Evolutionary conservation across 2,797 vertebrate genomes (phyloP).

Genomic region (Clarias pachynema): DNA sequence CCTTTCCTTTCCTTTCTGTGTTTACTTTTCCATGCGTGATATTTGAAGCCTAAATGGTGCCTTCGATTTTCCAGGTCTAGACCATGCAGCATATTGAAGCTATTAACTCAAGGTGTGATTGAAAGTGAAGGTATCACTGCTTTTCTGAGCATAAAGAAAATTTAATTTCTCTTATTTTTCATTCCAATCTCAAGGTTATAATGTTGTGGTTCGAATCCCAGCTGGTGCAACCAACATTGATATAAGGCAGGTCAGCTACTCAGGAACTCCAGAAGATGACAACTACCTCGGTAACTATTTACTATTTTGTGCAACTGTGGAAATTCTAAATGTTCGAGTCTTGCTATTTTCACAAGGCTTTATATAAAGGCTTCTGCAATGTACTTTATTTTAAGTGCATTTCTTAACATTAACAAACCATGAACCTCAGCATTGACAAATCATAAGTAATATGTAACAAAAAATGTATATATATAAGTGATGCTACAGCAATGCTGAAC

Average conservation of each 20-base stretch:
- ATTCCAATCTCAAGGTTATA: slow-evolving; percentile 81
- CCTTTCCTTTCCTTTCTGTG: slow-evolving; percentile 7
- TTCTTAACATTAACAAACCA: neutral
- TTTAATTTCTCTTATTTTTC: neutral
- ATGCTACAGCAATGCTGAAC: neutral
- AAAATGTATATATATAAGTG: neutral
- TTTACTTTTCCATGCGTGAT: slow-evolving; percentile 65
- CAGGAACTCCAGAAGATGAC: slow-evolving; percentile 93
- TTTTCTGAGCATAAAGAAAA: neutral
- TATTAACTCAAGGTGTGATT: slow-evolving; percentile 56
- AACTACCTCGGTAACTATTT: slow-evolving; percentile 89
- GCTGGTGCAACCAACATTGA: slow-evolving; percentile 94
- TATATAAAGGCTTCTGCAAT: neutral
- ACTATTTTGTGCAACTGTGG: neutral
- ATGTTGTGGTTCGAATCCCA: slow-evolving; percentile 89
- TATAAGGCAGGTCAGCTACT: slow-evolving; percentile 93
- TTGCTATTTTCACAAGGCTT: neutral
- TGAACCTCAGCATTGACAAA: neutral
- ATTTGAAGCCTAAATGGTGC: slow-evolving; percentile 61
- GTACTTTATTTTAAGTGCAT: neutral
- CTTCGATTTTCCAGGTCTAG: slow-evolving; percentile 54
- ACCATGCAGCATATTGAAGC: slow-evolving; percentile 61
- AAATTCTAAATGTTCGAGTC: no score
- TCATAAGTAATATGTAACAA: neutral
- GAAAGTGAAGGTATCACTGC: neutral